phyloP scores from a whole-genome alignment of 2,797 vertebrate species.

The Leuciscus waleckii region DNA sequence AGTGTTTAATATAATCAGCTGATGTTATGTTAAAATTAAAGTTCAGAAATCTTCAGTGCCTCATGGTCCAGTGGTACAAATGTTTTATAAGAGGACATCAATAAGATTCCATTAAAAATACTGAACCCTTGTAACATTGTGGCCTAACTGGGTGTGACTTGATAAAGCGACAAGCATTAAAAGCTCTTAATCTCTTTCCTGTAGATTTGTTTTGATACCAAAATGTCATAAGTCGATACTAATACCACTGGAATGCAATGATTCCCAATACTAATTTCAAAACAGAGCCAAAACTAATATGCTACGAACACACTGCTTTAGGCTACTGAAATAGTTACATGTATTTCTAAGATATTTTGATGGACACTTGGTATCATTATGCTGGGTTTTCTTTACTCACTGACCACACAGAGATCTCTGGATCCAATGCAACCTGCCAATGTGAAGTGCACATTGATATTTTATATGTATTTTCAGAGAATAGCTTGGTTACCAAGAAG shows the following conservation, averaged over 20 bases:
- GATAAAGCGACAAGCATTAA: not conserved
- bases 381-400: not conserved
- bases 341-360: too few relatives aligned
- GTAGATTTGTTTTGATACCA: not conserved
- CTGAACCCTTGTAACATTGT: not conserved
- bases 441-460: not conserved
- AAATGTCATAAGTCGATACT: not conserved
- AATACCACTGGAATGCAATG: not conserved
- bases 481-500: not conserved
- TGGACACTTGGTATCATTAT: not conserved
- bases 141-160: not conserved
- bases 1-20: not conserved
- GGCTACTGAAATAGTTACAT: not conserved
- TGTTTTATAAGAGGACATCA: not conserved
- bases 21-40: not conserved
- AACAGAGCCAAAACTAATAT: not conserved
- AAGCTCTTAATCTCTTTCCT: not conserved
- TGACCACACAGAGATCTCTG: too few relatives aligned
- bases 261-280: not conserved
- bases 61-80: too few relatives aligned
- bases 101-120: constrained; percentile 9
- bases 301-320: not conserved
- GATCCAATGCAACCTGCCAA: not conserved
- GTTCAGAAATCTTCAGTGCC: not conserved
- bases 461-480: not conserved